A percentile compares a stretch with the other conserved stretches of the same genome.
phyloP scores from a whole-genome alignment of 1,140 invertebrate species.

The Drosophila truncata region DNA sequence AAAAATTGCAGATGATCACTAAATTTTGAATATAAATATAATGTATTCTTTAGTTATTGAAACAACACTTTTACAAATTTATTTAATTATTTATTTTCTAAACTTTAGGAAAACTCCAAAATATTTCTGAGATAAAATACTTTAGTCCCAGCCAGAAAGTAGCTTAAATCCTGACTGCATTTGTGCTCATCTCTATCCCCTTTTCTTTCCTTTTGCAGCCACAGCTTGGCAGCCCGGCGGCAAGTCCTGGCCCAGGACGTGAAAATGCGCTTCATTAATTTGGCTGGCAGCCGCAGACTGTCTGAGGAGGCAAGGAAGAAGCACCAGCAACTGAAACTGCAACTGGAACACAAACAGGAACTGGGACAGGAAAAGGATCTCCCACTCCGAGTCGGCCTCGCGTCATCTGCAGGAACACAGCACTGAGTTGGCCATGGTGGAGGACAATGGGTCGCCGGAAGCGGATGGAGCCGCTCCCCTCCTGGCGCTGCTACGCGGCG shows the following conservation, averaged over 20 bases:
- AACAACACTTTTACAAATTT: neutral
- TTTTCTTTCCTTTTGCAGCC: neutral
- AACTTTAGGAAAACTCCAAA: neutral
- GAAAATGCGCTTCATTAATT: slow-evolving; percentile 70
- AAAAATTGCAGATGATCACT: neutral
- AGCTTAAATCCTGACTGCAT: slow-evolving; percentile 7
- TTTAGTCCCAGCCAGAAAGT: neutral
- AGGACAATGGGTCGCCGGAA: slow-evolving; percentile 58
- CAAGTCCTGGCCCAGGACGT: slow-evolving; percentile 39
- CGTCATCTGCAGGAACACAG: slow-evolving; percentile 60
- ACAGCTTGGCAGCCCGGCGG: slow-evolving; percentile 34
- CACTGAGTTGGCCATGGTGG: slow-evolving; percentile 53
- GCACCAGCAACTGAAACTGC: slow-evolving; percentile 7
- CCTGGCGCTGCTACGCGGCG: slow-evolving; percentile 61
- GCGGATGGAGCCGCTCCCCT: slow-evolving; percentile 56
- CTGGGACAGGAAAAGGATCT: slow-evolving; percentile 43
- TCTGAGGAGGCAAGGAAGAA: slow-evolving; percentile 23
- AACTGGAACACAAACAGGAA: slow-evolving; percentile 29
- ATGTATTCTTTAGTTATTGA: no score
- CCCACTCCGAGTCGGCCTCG: slow-evolving; percentile 12
- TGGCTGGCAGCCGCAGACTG: slow-evolving; percentile 56
- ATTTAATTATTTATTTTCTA: no score
- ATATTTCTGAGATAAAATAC: neutral
- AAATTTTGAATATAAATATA: neutral
- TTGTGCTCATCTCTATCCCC: slow-evolving; percentile 15